A percentile compares a stretch with the other conserved stretches of the same genome.
phyloP scores from a whole-genome alignment of 2,797 vertebrate genomes.

The Acrocephalus scirpaceus region DNA sequence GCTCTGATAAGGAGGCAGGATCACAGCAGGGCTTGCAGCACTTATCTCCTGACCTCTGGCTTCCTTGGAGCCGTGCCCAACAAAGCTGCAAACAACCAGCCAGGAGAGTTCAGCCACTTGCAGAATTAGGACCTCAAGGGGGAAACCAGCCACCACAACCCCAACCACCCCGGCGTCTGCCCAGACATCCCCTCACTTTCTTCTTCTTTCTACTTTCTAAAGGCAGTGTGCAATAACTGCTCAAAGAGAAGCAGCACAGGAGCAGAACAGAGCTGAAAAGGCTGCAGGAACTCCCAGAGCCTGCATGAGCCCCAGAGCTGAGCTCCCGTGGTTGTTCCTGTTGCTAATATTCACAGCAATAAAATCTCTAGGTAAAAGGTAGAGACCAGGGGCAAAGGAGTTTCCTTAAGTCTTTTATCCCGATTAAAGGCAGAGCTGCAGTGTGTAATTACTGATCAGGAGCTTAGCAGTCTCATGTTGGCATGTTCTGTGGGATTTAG shows the following conservation, averaged over 20 bases:
- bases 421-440: slow-evolving; percentile 24
- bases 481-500: neutral
- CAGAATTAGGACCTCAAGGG: neutral
- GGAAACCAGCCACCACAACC: neutral
- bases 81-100: neutral
- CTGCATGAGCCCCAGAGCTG: accelerated
- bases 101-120: neutral
- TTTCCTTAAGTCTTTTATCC: slow-evolving; percentile 52
- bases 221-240: neutral
- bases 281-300: neutral
- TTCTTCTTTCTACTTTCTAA: slow-evolving; percentile 19
- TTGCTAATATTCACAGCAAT: neutral
- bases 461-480: slow-evolving; percentile 11
- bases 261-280: neutral
- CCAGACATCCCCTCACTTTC: neutral
- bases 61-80: neutral
- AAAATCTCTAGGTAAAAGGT: slow-evolving; percentile 30
- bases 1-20: neutral
- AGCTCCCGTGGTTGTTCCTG: neutral
- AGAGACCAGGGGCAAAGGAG: slow-evolving; percentile 41
- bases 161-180: neutral
- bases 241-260: neutral
- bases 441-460: slow-evolving; percentile 24
- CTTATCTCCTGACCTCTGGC: slow-evolving; percentile 5
- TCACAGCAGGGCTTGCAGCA: neutral